Evolutionary conservation across 2,888 invertebrate genomes (phyloP), one percentile per base, ranked within the genome.

Genomic region (Ashinkailepas kermadecensis): DNA sequence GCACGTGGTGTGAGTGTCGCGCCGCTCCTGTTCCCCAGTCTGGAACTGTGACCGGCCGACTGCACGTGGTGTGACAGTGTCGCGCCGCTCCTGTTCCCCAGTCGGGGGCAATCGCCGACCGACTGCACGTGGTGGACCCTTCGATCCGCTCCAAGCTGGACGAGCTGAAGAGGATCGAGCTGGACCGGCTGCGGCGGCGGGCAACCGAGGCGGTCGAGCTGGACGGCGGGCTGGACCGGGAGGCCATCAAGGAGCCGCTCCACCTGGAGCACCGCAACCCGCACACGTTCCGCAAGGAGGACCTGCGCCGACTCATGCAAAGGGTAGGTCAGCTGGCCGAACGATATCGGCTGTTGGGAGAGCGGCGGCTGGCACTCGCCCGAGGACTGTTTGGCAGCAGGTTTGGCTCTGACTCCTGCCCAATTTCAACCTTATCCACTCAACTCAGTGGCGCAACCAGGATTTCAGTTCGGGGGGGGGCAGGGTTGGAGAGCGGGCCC

Each of bases 231-330:
- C 88, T 93, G 65, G 92, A 94, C 85, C 89, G 90, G 0, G 88
- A 90, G 10, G 91, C 91, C 83, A 87, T 91, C 23, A 91, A 91
- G 79, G 58, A 79, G 39, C 88, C 90, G 7, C 89, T 90, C 8
- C 99, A 99, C 89, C 86, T 99, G 81, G 97, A 99, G 87, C 93
- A 95, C 84, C 88, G 88, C 0, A 98, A 98, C 88, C 93, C 94
- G 2, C 94, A 96, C 85, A 95, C 95, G 0, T 99, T 99, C 87
- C 97, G 97, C 89, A 93, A 96, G 85, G 93, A 95, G 84, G 99
- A 99, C 90, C 90, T 99, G 84, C 93, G 94, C 85, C 95, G 93
- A 87, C 90, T 99, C 8, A 98, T 99, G 83, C 89, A 92, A 81
- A 93, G 96, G 89, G 93, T 90, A 85, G 83, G 84, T 18, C 23